Base-by-base conservation (phyloP, 1,140 invertebrate genomes). In the Archivesica marissinica region DNA sequence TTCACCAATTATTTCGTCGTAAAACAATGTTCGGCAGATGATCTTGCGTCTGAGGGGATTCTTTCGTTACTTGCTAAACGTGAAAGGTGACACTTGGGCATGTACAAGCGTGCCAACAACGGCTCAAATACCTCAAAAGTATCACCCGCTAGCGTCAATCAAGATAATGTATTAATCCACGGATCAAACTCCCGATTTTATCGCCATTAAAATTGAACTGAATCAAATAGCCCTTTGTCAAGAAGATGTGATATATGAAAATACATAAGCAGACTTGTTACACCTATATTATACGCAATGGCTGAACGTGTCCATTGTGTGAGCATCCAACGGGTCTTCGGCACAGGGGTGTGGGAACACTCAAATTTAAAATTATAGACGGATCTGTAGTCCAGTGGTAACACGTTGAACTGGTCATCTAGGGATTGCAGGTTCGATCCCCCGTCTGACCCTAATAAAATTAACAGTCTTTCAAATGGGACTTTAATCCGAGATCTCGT, bases 181-280 rank as follows among this genome's bases (percentile, higher is more conserved):
- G 68, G 68, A 72, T 72, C 41, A 72, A 72, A 13, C 41, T 72
- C 68, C 44, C 68, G 28, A 72, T 72, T 72, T 72, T 50, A 72
- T 47, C 68, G 68, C 68, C 25, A 72, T 72, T 72, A 72, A 72
- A 72, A 72, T 72, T 44, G 68, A 72, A 72, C 68, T 72, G 39
- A 33, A 72, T 72, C 44, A 72, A 72, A 47, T 30, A 30, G 41
- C 0, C 41, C 41, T 47, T 72, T 72, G 68, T 72, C 17, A 50
- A 2, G 41, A 47, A 50, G 41, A 47, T 72, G 68, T 72, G 41
- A 72, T 72, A 72, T 47, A 72, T 72, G 41, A 72, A 64, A 66
- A 72, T 72, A 72, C 33, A 72, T 50, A 25, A 44, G 7, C 35
- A n/a, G n/a, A 15, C 33, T 47, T 52, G 68, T 72, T 72, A 72